Evolutionary conservation across 2,113 vertebrate genomes (phyloP).

Genomic region (Typhlomys cinereus): DNA sequence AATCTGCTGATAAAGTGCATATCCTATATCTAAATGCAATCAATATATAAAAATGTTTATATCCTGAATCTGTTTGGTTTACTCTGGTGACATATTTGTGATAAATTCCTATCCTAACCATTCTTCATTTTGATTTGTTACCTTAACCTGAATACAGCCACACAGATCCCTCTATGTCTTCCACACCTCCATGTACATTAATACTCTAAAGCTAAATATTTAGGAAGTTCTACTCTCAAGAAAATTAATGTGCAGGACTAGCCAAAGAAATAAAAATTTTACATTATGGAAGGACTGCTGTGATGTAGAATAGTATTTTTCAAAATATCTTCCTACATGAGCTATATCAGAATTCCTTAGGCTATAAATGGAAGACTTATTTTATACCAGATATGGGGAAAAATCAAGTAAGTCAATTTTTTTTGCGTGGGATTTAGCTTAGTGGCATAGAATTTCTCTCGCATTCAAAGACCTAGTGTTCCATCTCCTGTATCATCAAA

Average conservation of each 20-base stretch:
- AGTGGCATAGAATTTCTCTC: not conserved
- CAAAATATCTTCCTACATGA: not conserved
- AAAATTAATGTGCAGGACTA: not conserved
- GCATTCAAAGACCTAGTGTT: no score
- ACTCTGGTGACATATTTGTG: not conserved
- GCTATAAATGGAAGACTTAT: not conserved
- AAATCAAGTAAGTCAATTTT: not conserved
- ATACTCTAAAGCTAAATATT: not conserved
- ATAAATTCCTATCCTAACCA: not conserved
- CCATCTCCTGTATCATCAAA: not conserved
- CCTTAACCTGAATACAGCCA: not conserved
- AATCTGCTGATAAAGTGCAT: not conserved
- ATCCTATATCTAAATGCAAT: not conserved
- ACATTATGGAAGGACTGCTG: not conserved
- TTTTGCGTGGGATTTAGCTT: not conserved
- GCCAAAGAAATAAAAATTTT: not conserved
- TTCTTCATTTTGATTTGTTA: slow-evolving; percentile 14
- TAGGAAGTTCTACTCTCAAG: not conserved
- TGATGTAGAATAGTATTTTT: not conserved
- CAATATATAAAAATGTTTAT: not conserved
- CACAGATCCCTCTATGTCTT: not conserved
- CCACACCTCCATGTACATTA: not conserved
- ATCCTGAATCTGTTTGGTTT: not conserved
- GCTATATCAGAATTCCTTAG: not conserved
- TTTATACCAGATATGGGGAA: not conserved